phyloP scores from a whole-genome alignment of 1,140 invertebrate species.

The Holotrichia oblita region DNA sequence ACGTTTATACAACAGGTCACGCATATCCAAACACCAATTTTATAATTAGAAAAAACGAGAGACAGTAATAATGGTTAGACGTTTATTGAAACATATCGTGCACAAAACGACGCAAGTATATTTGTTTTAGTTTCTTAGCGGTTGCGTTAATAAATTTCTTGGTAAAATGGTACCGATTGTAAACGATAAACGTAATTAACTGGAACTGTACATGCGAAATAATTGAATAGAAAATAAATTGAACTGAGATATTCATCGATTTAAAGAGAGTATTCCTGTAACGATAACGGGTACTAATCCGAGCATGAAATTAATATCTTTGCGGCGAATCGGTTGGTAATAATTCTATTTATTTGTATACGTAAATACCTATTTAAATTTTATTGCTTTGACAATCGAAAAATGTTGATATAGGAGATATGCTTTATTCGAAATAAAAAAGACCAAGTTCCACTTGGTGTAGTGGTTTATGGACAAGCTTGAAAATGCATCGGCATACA shows the following conservation, averaged over 20 bases:
- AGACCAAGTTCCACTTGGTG: no score
- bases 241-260: slow-evolving; percentile 23
- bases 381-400: no score
- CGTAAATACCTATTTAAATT: neutral
- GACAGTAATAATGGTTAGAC: neutral
- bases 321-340: neutral
- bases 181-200: slow-evolving; percentile 28
- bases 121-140: slow-evolving; percentile 7
- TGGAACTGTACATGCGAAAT: slow-evolving; percentile 22
- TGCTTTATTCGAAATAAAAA: no score
- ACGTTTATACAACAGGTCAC: neutral
- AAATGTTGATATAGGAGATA: no score
- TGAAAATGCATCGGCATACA: no score
- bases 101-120: neutral
- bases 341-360: slow-evolving; percentile 2
- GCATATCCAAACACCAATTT: slow-evolving; percentile 5
- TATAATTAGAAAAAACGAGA: neutral
- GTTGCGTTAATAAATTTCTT: neutral
- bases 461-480: no score
- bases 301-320: slow-evolving; percentile 23
- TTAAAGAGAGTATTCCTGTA: slow-evolving; percentile 8
- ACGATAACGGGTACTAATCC: slow-evolving; percentile 24
- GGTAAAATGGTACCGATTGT: slow-evolving; percentile 7
- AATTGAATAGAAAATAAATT: slow-evolving; percentile 33
- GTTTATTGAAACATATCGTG: slow-evolving; percentile 25